Evolutionary conservation across 2,113 vertebrate species (phyloP).

Genomic region (Coregonus clupeaformis): DNA sequence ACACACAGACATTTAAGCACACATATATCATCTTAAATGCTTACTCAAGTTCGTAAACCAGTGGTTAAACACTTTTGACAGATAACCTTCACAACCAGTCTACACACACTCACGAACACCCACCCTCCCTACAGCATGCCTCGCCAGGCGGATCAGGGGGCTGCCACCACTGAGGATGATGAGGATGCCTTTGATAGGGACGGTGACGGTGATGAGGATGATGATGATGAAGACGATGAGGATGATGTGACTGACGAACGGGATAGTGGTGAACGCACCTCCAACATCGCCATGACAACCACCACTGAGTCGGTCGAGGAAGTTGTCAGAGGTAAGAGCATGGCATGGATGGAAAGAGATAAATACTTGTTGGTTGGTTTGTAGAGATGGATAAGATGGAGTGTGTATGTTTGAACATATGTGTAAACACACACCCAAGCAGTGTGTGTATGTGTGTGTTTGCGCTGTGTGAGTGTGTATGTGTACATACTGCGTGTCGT

Average conservation of each 20-base stretch:
- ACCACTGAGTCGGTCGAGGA: constrained; percentile 97
- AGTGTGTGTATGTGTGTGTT: not conserved
- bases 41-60: too few species aligned
- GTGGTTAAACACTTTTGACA: not conserved
- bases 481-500: too few species aligned
- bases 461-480: too few species aligned
- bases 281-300: constrained; percentile 89
- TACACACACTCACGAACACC: not conserved
- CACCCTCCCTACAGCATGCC: constrained; percentile 39
- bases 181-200: constrained; percentile 68
- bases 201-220: constrained; percentile 78
- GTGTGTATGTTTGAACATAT: not conserved
- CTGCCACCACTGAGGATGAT: constrained; percentile 60
- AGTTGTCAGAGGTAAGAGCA: constrained; percentile 89
- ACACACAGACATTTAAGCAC: constrained; percentile 7
- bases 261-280: constrained; percentile 82
- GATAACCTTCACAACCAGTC: not conserved
- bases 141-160: constrained; percentile 49
- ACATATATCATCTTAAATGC: too few species aligned
- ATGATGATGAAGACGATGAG: constrained; percentile 81
- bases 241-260: constrained; percentile 79
- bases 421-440: not conserved
- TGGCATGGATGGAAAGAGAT: too few species aligned
- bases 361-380: too few species aligned
- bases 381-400: too few species aligned